A percentile compares a stretch with the other conserved stretches of the same genome.
These are phyloP conservation scores for Radopholus similis DNA, from an alignment of 1,140 invertebrate genomes.

Conservation along the genomic window DNA sequence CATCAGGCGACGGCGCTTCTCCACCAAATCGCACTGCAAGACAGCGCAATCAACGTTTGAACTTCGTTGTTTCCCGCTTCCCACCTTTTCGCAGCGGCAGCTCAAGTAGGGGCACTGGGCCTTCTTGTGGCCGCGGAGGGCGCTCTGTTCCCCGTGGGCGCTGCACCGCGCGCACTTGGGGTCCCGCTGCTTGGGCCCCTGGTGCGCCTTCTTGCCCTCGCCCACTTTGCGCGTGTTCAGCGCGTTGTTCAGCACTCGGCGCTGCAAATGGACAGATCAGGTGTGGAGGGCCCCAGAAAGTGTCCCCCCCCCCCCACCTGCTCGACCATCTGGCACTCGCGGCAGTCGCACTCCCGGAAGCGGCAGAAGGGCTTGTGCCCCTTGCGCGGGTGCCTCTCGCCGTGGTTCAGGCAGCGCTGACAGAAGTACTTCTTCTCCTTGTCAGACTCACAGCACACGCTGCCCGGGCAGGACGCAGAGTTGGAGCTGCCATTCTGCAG, in stretches of 20 bases:
- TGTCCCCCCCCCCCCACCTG: background rate
- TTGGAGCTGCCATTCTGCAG: background rate
- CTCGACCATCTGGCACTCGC: conserved; percentile 46
- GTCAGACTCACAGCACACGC: background rate
- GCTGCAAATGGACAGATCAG: background rate
- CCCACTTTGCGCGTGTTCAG: conserved; percentile 34
- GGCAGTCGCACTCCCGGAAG: conserved; percentile 36
- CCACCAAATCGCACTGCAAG: conserved; percentile 43
- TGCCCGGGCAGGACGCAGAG: conserved; percentile 2
- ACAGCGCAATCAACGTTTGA: background rate
- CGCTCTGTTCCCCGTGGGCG: conserved; percentile 42
- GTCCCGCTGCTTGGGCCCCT: conserved; percentile 35
- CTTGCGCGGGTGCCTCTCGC: conserved; percentile 41
- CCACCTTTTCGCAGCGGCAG: conserved; percentile 37
- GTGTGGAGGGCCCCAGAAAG: background rate
- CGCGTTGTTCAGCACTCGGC: conserved; percentile 44
- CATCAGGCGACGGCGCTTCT: conserved; percentile 40
- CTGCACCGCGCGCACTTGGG: conserved; percentile 47
- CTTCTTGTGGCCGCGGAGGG: conserved; percentile 45
- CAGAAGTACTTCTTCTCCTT: conserved; percentile 45
- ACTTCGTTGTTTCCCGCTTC: background rate
- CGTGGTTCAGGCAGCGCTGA: conserved; percentile 46
- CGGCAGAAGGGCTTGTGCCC: conserved; percentile 46
- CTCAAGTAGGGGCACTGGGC: conserved; percentile 34
- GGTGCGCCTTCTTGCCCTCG: conserved; percentile 6